Percentiles rank a stretch among this genome's conserved stretches.
Conservation (phyloP, 2,113 vertebrate genomes). For the Xiphorhynchus elegans region DNA sequence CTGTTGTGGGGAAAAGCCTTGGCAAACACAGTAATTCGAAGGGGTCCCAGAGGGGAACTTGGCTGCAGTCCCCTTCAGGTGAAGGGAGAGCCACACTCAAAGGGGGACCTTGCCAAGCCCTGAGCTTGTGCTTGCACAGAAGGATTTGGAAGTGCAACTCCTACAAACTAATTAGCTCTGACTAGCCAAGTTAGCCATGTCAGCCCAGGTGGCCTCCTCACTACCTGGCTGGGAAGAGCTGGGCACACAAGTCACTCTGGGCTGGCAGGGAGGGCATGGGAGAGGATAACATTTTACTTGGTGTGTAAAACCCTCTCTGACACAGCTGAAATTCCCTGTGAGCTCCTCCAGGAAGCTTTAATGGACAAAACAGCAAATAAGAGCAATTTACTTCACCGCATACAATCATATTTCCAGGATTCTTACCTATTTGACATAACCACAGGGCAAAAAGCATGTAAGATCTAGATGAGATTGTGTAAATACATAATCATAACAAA, state of each 20-base stretch:
- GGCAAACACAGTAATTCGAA: neutral
- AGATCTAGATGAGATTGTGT: neutral
- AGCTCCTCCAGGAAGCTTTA: neutral
- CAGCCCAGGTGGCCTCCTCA: neutral
- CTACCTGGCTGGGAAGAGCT: neutral
- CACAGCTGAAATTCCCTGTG: neutral
- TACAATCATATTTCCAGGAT: neutral
- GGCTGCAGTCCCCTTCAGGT: neutral
- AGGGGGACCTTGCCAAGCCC: neutral
- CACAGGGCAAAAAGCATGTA: neutral
- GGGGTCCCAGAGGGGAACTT: neutral
- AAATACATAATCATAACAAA: neutral
- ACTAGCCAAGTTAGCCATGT: neutral
- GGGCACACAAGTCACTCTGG: neutral
- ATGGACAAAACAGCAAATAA: conserved; percentile 16
- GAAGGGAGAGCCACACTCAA: neutral
- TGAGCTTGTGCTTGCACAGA: neutral
- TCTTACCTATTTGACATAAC: neutral
- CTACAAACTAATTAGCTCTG: neutral
- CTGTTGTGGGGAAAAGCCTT: neutral
- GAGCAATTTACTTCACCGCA: conserved; percentile 16
- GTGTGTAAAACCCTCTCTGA: neutral
- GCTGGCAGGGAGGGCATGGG: neutral
- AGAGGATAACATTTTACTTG: neutral
- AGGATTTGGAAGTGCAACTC: neutral